A percentile compares a stretch with the other conserved stretches of the same genome.
These are phyloP conservation scores for Tenebrio molitor DNA, from an alignment of 1,140 invertebrate species.

Conservation along the genomic window DNA sequence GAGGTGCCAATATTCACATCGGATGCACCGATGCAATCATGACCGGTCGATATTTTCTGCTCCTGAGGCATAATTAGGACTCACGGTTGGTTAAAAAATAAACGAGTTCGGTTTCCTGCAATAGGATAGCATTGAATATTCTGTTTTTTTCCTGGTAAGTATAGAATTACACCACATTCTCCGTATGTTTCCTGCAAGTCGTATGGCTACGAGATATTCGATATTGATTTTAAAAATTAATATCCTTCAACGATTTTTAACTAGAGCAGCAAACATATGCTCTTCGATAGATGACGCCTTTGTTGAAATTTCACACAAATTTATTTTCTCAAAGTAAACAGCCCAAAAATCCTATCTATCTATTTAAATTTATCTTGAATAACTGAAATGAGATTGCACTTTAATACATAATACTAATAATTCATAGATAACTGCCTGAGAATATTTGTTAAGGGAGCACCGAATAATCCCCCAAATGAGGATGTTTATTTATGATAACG, in stretches of 20 bases:
- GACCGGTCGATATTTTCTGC: constrained; percentile 1
- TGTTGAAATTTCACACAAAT: constrained; percentile 19
- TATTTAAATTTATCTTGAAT: constrained; percentile 28
- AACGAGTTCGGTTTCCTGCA: constrained; percentile 36
- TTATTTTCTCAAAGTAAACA: too few species aligned
- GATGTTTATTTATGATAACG: constrained; percentile 10
- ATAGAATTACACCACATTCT: constrained; percentile 10
- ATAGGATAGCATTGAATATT: constrained; percentile 9
- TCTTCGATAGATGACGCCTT: background rate
- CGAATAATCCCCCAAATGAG: background rate
- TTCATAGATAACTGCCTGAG: background rate
- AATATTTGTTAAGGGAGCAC: constrained; percentile 6
- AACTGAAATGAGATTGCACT: background rate
- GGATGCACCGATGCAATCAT: too few species aligned
- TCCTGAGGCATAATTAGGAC: constrained; percentile 17
- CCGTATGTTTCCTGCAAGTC: constrained; percentile 32
- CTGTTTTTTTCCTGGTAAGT: constrained; percentile 3
- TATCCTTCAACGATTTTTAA: background rate
- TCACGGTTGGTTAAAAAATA: constrained; percentile 14
- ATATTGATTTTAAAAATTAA: constrained; percentile 7
- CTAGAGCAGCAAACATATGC: background rate
- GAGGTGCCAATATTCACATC: too few species aligned
- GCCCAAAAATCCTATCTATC: background rate
- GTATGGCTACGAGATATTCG: constrained; percentile 19
- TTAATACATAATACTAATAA: background rate